Evolutionary conservation across 2,797 vertebrate genomes (phyloP), one percentile per base, ranked within the genome.

Genomic region (Coendou prehensilis): DNA sequence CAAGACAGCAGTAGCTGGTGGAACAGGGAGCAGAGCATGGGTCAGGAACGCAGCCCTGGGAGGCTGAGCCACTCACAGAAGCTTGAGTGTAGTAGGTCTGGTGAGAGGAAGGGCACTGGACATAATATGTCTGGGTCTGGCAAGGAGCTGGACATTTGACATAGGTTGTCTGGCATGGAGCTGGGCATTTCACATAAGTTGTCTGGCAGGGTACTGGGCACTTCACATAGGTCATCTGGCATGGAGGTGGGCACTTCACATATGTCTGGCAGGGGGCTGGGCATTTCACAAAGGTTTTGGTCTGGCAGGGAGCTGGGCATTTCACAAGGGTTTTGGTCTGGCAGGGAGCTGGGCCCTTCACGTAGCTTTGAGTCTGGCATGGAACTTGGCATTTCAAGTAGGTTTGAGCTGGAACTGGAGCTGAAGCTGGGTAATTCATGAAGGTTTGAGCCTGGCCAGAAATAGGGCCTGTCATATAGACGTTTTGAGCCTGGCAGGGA

Each of bases 21-120:
- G 97, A 98, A n/a, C 91, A 96, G 5, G 97, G 97, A 17, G 93
- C 96, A 59, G 97, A 97, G 79, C 96, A 98, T 0, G 92, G 97
- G 18, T 98, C 86, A 78, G 97, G 69, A 28, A 3, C 81, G 69
- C 81, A 56, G 23, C 41, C 37, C 52, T 28, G 75, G 28, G 75
- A 41, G 6, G 59, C 83, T 1, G 83, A 92, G 84, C 93, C 94
- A 33, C 93, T 26, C 5, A 75, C 63, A 47, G 96, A n/a, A 78
- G 47, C 37, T 92, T 89, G 97, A 52, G 80, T 5, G 0, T 94
- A 96, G 61, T 94, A 98, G 41, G 88, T 97, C 93, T 97, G 97
- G 59, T 28, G n/a, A 20, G 88, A 50, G 78, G 92, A 75, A 59
- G 94, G 61, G 9, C 22, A 30, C 89, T 97, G 97, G n/a, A 95